Evolutionary conservation across 2,797 vertebrate species (phyloP).

Genomic region (Leuciscus waleckii): DNA sequence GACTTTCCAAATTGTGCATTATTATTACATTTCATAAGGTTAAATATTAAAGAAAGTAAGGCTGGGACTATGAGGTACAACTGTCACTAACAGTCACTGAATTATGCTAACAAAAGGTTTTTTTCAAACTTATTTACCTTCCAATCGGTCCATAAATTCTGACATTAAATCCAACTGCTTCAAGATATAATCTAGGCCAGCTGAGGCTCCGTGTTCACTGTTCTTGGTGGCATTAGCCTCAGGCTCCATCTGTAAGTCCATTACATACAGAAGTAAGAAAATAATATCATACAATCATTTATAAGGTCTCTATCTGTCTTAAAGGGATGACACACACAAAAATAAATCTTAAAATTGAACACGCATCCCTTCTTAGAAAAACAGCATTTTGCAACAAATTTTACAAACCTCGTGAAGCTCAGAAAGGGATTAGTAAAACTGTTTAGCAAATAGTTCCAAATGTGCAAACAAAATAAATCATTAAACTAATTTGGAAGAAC

Average conservation of each 20-base stretch:
- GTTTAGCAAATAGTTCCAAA: not conserved
- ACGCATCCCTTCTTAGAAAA: not conserved
- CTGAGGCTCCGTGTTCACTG: not conserved
- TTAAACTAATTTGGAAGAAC: not conserved
- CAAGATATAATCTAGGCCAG: constrained; percentile 69
- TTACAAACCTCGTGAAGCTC: not conserved
- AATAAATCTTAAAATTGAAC: not conserved
- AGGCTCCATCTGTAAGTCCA: constrained; percentile 73
- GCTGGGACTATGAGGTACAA: not conserved
- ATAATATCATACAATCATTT: not conserved
- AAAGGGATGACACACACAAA: not conserved
- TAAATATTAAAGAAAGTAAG: constrained; percentile 7
- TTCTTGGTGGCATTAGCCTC: constrained; percentile 37
- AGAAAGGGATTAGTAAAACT: not conserved
- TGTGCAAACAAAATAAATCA: constrained; percentile 5
- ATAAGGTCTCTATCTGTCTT: not conserved
- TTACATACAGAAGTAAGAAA: not conserved
- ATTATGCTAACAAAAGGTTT: not conserved
- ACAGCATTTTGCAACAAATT: not conserved
- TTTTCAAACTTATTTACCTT: constrained; percentile 60
- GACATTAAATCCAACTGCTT: constrained; percentile 71
- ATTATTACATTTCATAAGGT: not conserved
- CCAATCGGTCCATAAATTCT: constrained; percentile 67
- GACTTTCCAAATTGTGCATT: not conserved
- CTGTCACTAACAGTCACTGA: not conserved